Evolutionary conservation across 2,888 invertebrate species (phyloP).

Genomic region (Ellobium chinense): DNA sequence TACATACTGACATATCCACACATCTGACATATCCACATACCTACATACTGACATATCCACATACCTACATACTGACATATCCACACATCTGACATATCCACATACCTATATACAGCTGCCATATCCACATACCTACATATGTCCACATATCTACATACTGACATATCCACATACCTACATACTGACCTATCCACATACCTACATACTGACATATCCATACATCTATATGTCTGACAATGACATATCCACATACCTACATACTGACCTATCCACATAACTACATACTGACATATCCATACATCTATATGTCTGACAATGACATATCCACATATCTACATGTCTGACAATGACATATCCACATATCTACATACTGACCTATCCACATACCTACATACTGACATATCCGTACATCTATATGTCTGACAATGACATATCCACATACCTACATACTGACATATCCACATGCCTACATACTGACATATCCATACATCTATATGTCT

Average conservation of each 20-base stretch:
- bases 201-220: not conserved
- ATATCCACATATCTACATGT: not conserved
- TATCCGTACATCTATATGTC: not conserved
- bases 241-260: not conserved
- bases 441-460: too few species aligned
- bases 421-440: too few species aligned
- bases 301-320: not conserved
- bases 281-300: not conserved
- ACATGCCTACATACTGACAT: too few species aligned
- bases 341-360: too few species aligned
- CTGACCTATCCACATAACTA: not conserved
- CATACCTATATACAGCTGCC: not conserved
- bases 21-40: not conserved
- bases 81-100: not conserved
- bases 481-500: too few species aligned
- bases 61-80: not conserved
- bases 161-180: not conserved
- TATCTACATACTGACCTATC: not conserved
- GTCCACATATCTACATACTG: not conserved
- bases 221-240: not conserved
- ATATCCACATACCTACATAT: not conserved
- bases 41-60: not conserved
- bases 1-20: not conserved
- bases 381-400: not conserved
- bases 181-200: not conserved